phyloP scores from a whole-genome alignment of 2,113 vertebrate species.

The Cottus gobio region DNA sequence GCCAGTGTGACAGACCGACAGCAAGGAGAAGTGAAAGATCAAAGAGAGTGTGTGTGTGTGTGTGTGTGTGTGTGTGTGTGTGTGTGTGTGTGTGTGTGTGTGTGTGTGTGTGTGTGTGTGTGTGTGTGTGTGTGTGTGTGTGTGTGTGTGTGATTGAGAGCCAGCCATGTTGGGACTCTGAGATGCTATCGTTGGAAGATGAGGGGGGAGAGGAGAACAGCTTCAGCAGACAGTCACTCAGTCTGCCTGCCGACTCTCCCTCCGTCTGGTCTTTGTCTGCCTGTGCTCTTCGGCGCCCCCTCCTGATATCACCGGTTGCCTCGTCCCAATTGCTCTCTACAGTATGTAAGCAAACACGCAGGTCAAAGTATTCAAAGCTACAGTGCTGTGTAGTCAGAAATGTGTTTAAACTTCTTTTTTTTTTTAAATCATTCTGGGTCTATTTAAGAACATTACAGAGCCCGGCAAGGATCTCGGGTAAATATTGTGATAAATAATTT shows the following conservation, averaged over 20 bases:
- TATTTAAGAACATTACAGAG: background rate
- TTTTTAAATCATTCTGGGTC: background rate
- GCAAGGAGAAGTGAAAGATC: slow-evolving; percentile 10
- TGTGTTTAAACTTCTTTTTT: too few relatives aligned
- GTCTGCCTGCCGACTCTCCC: slow-evolving; percentile 8
- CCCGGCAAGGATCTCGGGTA: background rate
- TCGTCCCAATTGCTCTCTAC: background rate
- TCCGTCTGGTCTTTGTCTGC: slow-evolving; percentile 7
- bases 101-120: slow-evolving; percentile 1
- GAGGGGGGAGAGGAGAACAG: slow-evolving; percentile 22
- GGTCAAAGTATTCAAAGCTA: background rate
- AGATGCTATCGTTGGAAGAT: slow-evolving; percentile 9
- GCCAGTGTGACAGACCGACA: background rate
- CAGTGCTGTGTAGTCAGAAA: background rate
- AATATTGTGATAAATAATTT: slow-evolving; percentile 13
- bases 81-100: background rate
- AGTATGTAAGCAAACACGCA: background rate
- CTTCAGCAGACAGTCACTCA: slow-evolving; percentile 58
- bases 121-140: background rate
- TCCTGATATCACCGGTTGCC: slow-evolving; percentile 9
- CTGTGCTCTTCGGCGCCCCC: slow-evolving; percentile 23
- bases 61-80: background rate
- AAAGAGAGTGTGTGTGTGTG: background rate
- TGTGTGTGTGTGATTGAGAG: slow-evolving; percentile 9
- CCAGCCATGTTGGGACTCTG: background rate